Percentiles rank a stretch among this genome's conserved stretches.
phyloP scores from a whole-genome alignment of 2,888 invertebrate genomes.

The Plagodis dolabraria region DNA sequence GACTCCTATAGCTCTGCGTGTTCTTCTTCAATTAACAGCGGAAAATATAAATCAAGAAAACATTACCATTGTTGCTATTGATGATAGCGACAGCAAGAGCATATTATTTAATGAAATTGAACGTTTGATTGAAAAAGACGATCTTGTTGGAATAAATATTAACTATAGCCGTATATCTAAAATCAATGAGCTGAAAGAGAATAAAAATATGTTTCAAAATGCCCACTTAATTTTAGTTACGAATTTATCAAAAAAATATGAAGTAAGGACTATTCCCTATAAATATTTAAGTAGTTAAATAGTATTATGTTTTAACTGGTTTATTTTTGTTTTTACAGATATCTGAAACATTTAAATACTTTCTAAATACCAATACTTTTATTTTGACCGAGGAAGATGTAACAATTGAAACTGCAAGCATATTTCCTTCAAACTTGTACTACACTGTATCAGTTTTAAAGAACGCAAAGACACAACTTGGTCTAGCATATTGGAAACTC shows the following conservation, averaged over 20 bases:
- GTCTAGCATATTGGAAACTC: constrained; percentile 38
- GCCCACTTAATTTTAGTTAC: constrained; percentile 37
- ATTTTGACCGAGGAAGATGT: constrained; percentile 11
- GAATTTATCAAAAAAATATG: constrained; percentile 35
- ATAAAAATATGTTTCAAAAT: constrained; percentile 4
- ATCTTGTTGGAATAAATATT: constrained; percentile 24
- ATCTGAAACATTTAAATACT: neutral
- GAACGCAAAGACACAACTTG: constrained; percentile 28
- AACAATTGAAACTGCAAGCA: neutral
- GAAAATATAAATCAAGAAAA: constrained; percentile 44
- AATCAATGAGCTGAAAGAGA: neutral
- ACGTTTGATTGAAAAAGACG: constrained; percentile 5
- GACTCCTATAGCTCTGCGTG: constrained; percentile 34
- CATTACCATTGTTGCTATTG: constrained; percentile 33
- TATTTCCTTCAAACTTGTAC: constrained; percentile 2
- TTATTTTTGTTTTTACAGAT: constrained; percentile 19
- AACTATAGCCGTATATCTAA: constrained; percentile 23
- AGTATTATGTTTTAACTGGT: constrained; percentile 1
- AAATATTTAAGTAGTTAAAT: neutral
- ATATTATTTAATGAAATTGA: constrained; percentile 31
- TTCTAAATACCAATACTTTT: constrained; percentile 4
- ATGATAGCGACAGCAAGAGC: constrained; percentile 18
- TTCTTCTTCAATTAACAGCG: constrained; percentile 44
- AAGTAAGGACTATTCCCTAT: constrained; percentile 19
- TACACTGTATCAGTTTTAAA: constrained; percentile 8